Percentiles rank a stretch among this genome's conserved stretches.
Conservation (phyloP, 2,113 vertebrate genomes). For the zebrafish (Danio rerio) region DNA sequence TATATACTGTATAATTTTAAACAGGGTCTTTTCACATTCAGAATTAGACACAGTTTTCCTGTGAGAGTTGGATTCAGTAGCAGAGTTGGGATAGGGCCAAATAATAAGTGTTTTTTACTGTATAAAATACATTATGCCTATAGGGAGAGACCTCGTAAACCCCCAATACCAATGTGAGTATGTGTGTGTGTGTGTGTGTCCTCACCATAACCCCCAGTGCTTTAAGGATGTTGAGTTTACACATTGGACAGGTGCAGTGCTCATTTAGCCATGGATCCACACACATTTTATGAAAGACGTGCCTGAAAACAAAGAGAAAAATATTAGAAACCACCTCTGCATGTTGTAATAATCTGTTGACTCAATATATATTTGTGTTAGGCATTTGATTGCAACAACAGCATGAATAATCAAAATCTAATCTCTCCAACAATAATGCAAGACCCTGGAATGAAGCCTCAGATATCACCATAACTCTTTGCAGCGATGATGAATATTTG, state of each 20-base stretch:
- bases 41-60: too few relatives aligned
- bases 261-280: slow-evolving; percentile 98
- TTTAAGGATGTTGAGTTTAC: slow-evolving; percentile 98
- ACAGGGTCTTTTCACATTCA: too few relatives aligned
- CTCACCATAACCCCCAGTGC: slow-evolving; percentile 95
- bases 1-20: too few relatives aligned
- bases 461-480: not conserved
- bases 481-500: slow-evolving; percentile 6
- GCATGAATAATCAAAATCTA: not conserved
- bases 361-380: not conserved
- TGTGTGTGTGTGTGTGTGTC: not conserved
- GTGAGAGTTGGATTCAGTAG: too few relatives aligned
- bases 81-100: too few relatives aligned
- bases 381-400: not conserved
- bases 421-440: not conserved
- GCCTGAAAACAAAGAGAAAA: slow-evolving; percentile 74
- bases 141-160: too few relatives aligned
- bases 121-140: too few relatives aligned
- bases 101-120: too few relatives aligned
- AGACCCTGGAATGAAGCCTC: not conserved
- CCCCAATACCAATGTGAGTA: not conserved
- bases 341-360: not conserved
- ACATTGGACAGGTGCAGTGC: slow-evolving; percentile 98
- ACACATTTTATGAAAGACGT: slow-evolving; percentile 97
- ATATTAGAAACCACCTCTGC: not conserved